Base-by-base conservation (phyloP, 2,797 vertebrate genomes). In the Trachurus trachurus region DNA sequence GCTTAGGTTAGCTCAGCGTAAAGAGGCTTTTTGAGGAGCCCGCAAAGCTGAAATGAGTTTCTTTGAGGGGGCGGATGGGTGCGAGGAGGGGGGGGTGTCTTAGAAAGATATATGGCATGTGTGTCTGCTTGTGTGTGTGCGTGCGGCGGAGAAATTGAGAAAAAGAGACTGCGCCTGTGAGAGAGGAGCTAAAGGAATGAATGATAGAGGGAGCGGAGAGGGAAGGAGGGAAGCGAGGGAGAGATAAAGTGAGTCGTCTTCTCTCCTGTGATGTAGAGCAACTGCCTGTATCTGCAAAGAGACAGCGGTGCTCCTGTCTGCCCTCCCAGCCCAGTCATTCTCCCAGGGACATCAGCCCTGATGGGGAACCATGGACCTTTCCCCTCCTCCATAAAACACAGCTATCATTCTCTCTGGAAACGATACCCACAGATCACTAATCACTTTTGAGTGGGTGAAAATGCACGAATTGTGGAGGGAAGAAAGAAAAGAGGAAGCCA, bases 201-300 rank as follows among this genome's bases (percentile, higher is more conserved):
- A 84, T 85, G 90, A 92, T 84, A 82, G 90, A 84, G 82, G 72
- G 84, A 83, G 79, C 4, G 59, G 80, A 76, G 85, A 83, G 82
- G 60, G 71, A 71, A 76, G 73, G 74, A 85, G 76, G 80, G 82
- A 80, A 78, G 86, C 78, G 60, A 78, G 83, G 71, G 82, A 74
- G 80, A 87, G 90, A 93, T 94, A 92, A 94, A 93, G 88, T 86
- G 87, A 89, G 89, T 89, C 87, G 75, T 90, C 90, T 91, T 80
- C 85, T 85, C 77, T 66, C 52, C 83, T 93, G 88, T 92, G 91
- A 94, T 93, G 91, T 88, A 83, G 72, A 84, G 92, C 85, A 78
- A 87, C 84, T 73, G 89, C 59, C 87, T 90, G 81, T 95, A 95
- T 95, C 95, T 95, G 92, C 88, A 94, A 94, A 92, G 92, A 80